Base-by-base conservation (phyloP, 2,797 vertebrate species). In the Hypotaenidia philippensis region DNA sequence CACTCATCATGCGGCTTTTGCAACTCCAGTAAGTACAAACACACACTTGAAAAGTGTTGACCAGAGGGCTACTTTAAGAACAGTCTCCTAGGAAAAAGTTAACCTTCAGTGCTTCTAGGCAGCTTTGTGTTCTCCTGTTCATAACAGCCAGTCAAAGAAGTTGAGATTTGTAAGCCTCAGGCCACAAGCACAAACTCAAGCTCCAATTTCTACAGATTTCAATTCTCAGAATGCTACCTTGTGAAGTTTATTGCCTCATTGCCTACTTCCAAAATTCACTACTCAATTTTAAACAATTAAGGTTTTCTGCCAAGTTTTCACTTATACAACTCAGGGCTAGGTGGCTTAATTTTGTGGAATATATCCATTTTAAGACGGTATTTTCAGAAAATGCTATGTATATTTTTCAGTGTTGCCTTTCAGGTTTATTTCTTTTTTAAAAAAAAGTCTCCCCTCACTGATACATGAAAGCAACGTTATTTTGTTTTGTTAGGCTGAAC, bases 181-280 rank as follows among this genome's bases (percentile, higher is more conserved):
- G 41, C 49, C 40, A 72, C 1, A 6, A 90, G 87, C n/a, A 84
- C 31, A 45, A n/a, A 81, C 13, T 74, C 31, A 38, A 50, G 50
- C 22, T 65, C 71, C 64, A 66, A 44, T 18, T 56, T 66, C 21
- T 3, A 74, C 22, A 1, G 1, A 40, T 36, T 82, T 50, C 22
- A 72, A 0, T 26, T 85, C 52, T 85, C 57, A 3, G 1, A 85
- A 66, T 19, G 11, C 27, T 56, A 18, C 7, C 0, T 1, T 55
- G 26, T 41, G 5, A 61, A 31, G 20, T 57, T 80, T 38, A 55
- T 4, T 56, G 29, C 49, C 32, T 57, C 2, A 4, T 0, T 72
- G 17, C 31, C 76, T 53, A 68, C 49, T 74, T 69, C 50, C 26
- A 83, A 77, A 82, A 52, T 49, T n/a, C 72, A 25, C 44, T 72